A percentile compares a stretch with the other conserved stretches of the same genome.
Evolutionary conservation across 30 jellyfish, hydroid and myxozoan genomes (phyloP).

Genomic region (Nemopilema nomurai): DNA sequence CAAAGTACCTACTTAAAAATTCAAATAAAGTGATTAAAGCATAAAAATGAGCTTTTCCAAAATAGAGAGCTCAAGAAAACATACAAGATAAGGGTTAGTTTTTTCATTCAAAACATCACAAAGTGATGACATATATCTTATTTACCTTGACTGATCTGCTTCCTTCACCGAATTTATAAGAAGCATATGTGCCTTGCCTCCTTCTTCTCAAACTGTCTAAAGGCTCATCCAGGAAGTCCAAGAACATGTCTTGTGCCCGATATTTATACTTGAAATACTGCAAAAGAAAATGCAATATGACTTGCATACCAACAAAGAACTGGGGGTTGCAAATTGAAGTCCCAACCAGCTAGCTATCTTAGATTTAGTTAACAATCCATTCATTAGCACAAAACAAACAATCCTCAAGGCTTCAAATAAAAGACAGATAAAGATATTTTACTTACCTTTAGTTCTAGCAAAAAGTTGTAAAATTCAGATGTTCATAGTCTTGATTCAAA

Average conservation of each 20-base stretch:
- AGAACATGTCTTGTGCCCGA: conserved; percentile 76
- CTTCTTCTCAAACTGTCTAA: conserved; percentile 72
- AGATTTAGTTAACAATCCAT: too few species aligned
- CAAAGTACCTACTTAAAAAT: too few species aligned
- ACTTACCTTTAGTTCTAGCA: too few species aligned
- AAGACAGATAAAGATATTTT: too few species aligned
- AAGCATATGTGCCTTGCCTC: conserved; percentile 83
- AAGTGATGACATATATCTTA: background rate
- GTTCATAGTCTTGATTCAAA: background rate
- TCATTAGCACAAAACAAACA: too few species aligned
- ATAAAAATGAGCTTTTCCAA: background rate
- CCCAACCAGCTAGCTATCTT: too few species aligned
- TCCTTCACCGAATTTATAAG: conserved; percentile 79
- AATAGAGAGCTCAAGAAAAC: background rate
- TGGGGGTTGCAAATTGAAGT: too few species aligned
- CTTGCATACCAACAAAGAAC: too few species aligned
- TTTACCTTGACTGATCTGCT: conserved; percentile 79
- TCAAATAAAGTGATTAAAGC: background rate
- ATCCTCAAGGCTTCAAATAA: too few species aligned
- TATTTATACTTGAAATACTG: conserved; percentile 74
- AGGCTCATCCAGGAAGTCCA: conserved; percentile 92
- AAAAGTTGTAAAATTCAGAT: background rate
- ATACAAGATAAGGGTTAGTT: background rate
- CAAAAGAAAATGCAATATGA: too few species aligned
- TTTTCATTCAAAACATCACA: background rate